Evolutionary conservation across 2,113 vertebrate genomes (phyloP).

Genomic region (Lophura nycthemera): DNA sequence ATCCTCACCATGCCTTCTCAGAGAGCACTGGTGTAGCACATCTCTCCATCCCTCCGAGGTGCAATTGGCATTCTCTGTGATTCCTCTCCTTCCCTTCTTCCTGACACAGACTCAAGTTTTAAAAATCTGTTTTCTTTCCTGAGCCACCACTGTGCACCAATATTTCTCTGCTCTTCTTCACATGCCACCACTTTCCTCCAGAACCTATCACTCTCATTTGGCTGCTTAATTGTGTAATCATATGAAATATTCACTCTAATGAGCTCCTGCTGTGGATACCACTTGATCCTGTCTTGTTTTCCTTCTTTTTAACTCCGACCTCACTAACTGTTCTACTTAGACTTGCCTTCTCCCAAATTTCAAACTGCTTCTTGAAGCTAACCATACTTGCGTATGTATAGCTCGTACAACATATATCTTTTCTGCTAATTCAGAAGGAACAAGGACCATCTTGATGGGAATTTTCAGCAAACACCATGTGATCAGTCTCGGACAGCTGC

Average conservation of each 20-base stretch:
- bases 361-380: not conserved
- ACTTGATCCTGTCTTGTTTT: not conserved
- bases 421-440: not conserved
- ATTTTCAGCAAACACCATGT: not conserved
- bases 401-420: not conserved
- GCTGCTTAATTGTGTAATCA: not conserved
- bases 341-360: not conserved
- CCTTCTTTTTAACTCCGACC: not conserved
- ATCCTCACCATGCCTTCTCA: not conserved
- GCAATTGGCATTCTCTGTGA: not conserved
- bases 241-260: not conserved
- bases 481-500: slow-evolving; percentile 1
- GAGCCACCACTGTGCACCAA: not conserved
- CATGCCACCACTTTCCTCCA: not conserved
- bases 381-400: accelerated
- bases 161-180: not conserved
- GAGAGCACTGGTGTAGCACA: not conserved
- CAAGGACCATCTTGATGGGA: not conserved
- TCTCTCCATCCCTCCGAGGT: not conserved
- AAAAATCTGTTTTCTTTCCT: not conserved
- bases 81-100: not conserved
- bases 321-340: not conserved
- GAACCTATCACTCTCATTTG: not conserved
- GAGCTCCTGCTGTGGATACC: not conserved
- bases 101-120: not conserved